Evolutionary conservation across 2,113 vertebrate genomes (phyloP).

Genomic region (Gambusia affinis): DNA sequence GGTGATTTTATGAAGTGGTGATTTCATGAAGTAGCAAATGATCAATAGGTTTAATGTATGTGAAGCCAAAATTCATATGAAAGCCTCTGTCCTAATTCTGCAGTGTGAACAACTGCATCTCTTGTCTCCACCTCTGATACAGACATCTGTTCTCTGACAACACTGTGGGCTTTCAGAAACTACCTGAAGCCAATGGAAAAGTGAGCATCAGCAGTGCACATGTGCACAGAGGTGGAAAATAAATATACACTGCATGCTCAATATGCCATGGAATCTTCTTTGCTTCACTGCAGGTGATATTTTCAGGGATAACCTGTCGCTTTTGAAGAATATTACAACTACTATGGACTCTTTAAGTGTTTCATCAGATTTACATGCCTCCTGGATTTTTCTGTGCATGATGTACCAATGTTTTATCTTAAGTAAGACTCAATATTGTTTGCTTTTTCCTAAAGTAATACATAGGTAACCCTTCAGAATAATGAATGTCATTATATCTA

Average conservation of each 20-base stretch:
- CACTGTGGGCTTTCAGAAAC: conserved; percentile 24
- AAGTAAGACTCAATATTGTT: not conserved
- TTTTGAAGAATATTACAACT: conserved; percentile 30
- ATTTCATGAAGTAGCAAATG: conserved; percentile 31
- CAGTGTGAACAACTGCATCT: conserved; percentile 37
- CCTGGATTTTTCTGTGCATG: not conserved
- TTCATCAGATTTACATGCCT: conserved; percentile 4
- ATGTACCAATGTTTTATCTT: not conserved
- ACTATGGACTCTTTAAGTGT: not conserved
- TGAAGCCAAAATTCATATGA: conserved; percentile 28
- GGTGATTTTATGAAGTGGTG: not conserved
- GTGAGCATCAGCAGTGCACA: conserved; percentile 27
- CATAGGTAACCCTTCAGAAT: not conserved
- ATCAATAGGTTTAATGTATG: conserved; percentile 17
- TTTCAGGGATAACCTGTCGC: conserved; percentile 35
- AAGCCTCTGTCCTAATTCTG: conserved; percentile 15
- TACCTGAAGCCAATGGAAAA: conserved; percentile 36
- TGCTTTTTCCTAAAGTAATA: not conserved
- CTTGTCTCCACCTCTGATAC: conserved; percentile 25
- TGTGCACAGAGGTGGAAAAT: conserved; percentile 47
- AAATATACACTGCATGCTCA: conserved; percentile 34
- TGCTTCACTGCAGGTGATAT: conserved; percentile 33
- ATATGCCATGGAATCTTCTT: conserved; percentile 39
- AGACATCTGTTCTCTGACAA: conserved; percentile 42
- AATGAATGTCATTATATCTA: too few relatives aligned